Evolutionary conservation across 2,888 invertebrate species (phyloP).

Genomic region (Eupithecia tripunctaria): DNA sequence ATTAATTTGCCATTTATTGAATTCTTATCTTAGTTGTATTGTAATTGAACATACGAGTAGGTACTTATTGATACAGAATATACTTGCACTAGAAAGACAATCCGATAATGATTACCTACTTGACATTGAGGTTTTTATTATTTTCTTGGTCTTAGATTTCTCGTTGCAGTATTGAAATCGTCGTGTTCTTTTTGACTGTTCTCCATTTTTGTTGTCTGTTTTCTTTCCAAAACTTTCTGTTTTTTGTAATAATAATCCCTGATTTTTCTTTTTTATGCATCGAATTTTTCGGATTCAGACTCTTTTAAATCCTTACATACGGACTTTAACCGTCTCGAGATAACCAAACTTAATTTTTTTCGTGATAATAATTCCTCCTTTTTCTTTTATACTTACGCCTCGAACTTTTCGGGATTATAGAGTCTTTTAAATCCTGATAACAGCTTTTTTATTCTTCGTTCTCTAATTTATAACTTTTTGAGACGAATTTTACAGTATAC

Average conservation of each 20-base stretch:
- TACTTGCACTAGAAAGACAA: too few species aligned
- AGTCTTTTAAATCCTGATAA: neutral
- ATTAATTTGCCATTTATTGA: neutral
- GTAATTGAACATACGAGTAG: neutral
- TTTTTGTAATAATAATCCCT: neutral
- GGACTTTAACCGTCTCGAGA: neutral
- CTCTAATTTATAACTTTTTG: neutral
- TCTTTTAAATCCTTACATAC: neutral
- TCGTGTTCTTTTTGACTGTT: neutral
- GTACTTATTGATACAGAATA: neutral
- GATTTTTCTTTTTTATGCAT: neutral
- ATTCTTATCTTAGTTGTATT: neutral
- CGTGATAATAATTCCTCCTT: constrained; percentile 3
- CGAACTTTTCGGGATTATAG: neutral
- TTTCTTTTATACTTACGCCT: constrained; percentile 8
- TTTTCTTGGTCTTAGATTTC: constrained; percentile 2
- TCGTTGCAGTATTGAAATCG: neutral
- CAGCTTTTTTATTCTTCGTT: neutral
- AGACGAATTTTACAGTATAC: neutral
- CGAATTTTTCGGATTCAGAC: neutral
- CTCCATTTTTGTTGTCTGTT: neutral
- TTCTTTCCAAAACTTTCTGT: neutral
- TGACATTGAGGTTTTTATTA: too few species aligned
- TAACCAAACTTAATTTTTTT: neutral
- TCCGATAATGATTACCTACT: neutral